Evolutionary conservation across 2,888 invertebrate species (phyloP), one percentile per base, ranked within the genome.

Genomic region (Crocallis elinguaria): DNA sequence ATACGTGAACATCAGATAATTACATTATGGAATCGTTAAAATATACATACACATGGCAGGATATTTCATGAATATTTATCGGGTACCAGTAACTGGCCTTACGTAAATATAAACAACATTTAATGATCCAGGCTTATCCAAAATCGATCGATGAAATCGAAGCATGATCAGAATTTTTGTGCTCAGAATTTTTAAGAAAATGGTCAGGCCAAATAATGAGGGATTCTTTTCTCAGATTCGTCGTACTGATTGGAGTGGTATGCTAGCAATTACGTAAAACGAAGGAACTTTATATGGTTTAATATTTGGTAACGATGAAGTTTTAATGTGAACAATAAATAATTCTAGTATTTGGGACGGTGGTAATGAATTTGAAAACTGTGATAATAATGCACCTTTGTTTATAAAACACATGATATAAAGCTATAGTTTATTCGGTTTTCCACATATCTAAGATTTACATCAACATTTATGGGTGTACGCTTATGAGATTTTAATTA

Each of bases 61-160:
- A 69, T 67, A 62, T 66, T 74, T 71, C 72, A 77, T 80, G 82
- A 80, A 86, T 84, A 83, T 83, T 77, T 77, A 82, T 77, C 66
- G 64, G 57, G 54, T 39, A 52, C 63, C 65, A 75, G 67, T 74
- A 75, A 81, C 77, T 72, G 60, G 72, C 77, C 73, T 84, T 86
- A 84, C 81, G 84, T 84, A 85, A 84, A 85, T 84, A 84, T 79
- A 73, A 82, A 79, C 72, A 75, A 69, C 64, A 75, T 75, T 74
- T 73, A 76, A 78, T 74, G 73, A 69, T 61, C 69, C 43, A 53
- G 60, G 57, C 75, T 84, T 86, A 87, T 87, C 86, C 73, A 68
- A 58, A 62, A 71, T 75, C 81, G 75, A 84, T 82, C 81, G 66
- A 73, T 69, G 65, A 73, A 73, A 79, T 77, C 73, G 71, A 71